Conservation (phyloP, 2,888 invertebrate species). For the Nymphalis c-album region DNA sequence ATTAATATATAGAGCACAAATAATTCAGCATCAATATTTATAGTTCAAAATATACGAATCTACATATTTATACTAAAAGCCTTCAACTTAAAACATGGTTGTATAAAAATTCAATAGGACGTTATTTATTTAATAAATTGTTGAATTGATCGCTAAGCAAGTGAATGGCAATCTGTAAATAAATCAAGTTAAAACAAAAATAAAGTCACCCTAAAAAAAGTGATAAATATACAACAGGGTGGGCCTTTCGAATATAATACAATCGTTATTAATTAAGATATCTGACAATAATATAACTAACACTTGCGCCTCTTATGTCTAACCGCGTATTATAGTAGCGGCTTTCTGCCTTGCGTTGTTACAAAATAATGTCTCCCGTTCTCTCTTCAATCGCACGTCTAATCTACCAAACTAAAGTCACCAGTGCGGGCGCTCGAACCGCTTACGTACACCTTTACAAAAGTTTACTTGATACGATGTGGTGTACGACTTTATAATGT, state of each 20-base stretch:
- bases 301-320: slow-evolving; percentile 43
- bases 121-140: slow-evolving; percentile 32
- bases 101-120: slow-evolving; percentile 31
- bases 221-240: slow-evolving; percentile 67
- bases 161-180: slow-evolving; percentile 26
- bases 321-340: slow-evolving; percentile 21
- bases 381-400: slow-evolving; percentile 28
- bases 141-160: slow-evolving; percentile 24
- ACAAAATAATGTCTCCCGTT: slow-evolving; percentile 26
- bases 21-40: slow-evolving; percentile 39
- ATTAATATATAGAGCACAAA: slow-evolving; percentile 56
- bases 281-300: slow-evolving; percentile 77
- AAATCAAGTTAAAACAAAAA: slow-evolving; percentile 14
- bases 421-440: slow-evolving; percentile 26
- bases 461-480: slow-evolving; percentile 45
- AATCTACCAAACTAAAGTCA: slow-evolving; percentile 16
- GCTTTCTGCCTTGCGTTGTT: slow-evolving; percentile 14
- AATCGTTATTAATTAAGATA: slow-evolving; percentile 71
- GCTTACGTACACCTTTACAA: slow-evolving; percentile 38
- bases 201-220: slow-evolving; percentile 46
- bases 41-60: slow-evolving; percentile 25
- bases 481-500: slow-evolving; percentile 67
- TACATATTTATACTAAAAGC: slow-evolving; percentile 44
- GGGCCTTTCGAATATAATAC: slow-evolving; percentile 48
- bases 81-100: slow-evolving; percentile 43